Evolutionary conservation across 2,888 invertebrate species (phyloP).

Genomic region (Acleris holmiana): DNA sequence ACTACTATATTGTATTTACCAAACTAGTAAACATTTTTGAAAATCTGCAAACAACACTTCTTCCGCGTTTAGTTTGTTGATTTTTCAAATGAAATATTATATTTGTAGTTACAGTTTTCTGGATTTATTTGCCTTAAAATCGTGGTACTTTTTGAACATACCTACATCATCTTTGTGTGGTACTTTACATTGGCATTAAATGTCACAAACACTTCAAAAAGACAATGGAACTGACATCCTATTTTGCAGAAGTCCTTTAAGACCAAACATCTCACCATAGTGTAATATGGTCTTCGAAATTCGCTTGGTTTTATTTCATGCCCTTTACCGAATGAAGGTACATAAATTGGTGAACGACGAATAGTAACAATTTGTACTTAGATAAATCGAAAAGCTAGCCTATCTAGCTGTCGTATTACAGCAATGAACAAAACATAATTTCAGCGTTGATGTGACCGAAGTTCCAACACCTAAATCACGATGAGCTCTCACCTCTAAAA

Average conservation of each 20-base stretch:
- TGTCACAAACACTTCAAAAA: slow-evolving; percentile 17
- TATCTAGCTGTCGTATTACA: slow-evolving; percentile 1
- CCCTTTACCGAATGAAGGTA: slow-evolving; percentile 13
- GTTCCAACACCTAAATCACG: slow-evolving; percentile 34
- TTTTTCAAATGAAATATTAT: no score
- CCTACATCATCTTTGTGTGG: no score
- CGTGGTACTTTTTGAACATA: no score
- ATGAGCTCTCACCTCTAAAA: slow-evolving; percentile 33
- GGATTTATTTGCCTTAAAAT: no score
- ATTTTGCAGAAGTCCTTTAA: slow-evolving; percentile 19
- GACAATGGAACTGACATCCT: slow-evolving; percentile 16
- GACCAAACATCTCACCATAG: slow-evolving; percentile 23
- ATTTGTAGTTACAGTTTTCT: no score
- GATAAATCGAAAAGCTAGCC: no score
- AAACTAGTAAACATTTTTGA: background rate
- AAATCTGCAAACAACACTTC: background rate
- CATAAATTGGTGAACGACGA: slow-evolving; percentile 18
- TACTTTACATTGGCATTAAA: background rate
- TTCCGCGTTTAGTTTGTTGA: no score
- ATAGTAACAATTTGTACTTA: no score
- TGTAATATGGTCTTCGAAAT: slow-evolving; percentile 27
- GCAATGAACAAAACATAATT: slow-evolving; percentile 13
- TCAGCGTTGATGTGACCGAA: slow-evolving; percentile 19
- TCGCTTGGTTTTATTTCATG: slow-evolving; percentile 16
- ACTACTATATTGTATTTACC: no score